Percentiles rank a stretch among this genome's conserved stretches.
Evolutionary conservation across 1,140 invertebrate species (phyloP).

Genomic region (Mactra quadrangularis): DNA sequence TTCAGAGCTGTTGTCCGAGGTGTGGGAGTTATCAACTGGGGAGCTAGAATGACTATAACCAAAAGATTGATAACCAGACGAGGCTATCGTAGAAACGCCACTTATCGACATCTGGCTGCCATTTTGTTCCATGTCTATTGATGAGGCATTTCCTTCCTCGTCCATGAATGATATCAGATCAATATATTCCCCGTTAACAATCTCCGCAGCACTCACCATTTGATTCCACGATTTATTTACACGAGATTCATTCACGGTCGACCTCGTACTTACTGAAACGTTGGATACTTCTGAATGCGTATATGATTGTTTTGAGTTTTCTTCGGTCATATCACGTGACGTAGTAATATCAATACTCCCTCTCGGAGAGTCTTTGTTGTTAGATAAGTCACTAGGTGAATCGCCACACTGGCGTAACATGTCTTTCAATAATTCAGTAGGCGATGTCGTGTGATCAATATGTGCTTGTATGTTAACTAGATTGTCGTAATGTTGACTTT

Average conservation of each 20-base stretch:
- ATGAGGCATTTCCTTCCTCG: constrained; percentile 76
- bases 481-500: constrained; percentile 78
- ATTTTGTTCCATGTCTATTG: constrained; percentile 72
- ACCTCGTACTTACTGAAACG: constrained; percentile 72
- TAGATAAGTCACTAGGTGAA: constrained; percentile 61
- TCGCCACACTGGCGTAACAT: constrained; percentile 72
- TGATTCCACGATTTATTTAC: constrained; percentile 81
- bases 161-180: constrained; percentile 82
- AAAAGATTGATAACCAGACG: constrained; percentile 95
- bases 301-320: constrained; percentile 16
- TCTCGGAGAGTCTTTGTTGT: constrained; percentile 10
- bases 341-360: constrained; percentile 49
- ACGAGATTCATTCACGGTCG: constrained; percentile 67
- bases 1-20: constrained; percentile 25
- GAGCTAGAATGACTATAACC: constrained; percentile 95
- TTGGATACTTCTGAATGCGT: constrained; percentile 67
- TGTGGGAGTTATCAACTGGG: constrained; percentile 89
- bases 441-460: constrained; percentile 62
- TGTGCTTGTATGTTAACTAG: constrained; percentile 63
- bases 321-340: constrained; percentile 38
- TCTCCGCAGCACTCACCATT: constrained; percentile 79
- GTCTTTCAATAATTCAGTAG: constrained; percentile 70
- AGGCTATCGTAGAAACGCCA: constrained; percentile 92
- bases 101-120: constrained; percentile 87
- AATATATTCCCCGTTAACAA: constrained; percentile 79